Evolutionary conservation across 2,888 invertebrate species (phyloP).

Genomic region (Zaprionus bogoriensis): DNA sequence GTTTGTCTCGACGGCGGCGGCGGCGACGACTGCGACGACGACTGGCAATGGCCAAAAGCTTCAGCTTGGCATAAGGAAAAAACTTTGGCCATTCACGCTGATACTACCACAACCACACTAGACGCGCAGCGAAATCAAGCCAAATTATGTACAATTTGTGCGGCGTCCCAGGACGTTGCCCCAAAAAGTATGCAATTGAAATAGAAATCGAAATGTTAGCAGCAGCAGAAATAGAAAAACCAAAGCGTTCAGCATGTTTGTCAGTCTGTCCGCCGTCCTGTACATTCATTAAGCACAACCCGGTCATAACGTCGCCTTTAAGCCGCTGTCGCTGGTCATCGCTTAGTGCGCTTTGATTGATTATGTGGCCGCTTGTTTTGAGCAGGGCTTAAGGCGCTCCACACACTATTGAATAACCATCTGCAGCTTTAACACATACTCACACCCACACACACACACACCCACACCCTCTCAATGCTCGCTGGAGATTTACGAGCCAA

Average conservation of each 20-base stretch:
- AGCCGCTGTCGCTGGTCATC: slow-evolving; percentile 45
- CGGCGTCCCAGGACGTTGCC: slow-evolving; percentile 69
- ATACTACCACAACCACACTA: slow-evolving; percentile 26
- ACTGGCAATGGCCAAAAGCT: slow-evolving; percentile 30
- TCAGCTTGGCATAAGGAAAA: slow-evolving; percentile 14
- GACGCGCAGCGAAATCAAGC: slow-evolving; percentile 58
- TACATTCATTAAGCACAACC: slow-evolving; percentile 73
- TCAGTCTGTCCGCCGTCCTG: not conserved
- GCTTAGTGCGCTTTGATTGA: slow-evolving; percentile 58
- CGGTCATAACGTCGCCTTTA: slow-evolving; percentile 26
- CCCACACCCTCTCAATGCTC: not conserved
- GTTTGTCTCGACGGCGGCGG: slow-evolving; percentile 56
- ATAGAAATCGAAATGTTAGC: slow-evolving; percentile 26
- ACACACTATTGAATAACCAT: slow-evolving; percentile 55
- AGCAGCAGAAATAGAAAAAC: not conserved
- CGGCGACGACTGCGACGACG: not conserved
- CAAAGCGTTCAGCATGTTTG: not conserved
- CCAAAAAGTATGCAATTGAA: slow-evolving; percentile 73
- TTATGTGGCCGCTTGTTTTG: slow-evolving; percentile 44
- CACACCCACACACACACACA: not conserved
- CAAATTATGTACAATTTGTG: slow-evolving; percentile 73
- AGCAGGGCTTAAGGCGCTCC: slow-evolving; percentile 41
- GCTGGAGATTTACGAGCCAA: slow-evolving; percentile 53
- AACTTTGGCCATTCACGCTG: slow-evolving; percentile 47
- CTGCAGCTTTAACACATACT: slow-evolving; percentile 47